These are phyloP conservation scores for Passer domesticus DNA, from an alignment of 2,113 vertebrate species.

Conservation along the genomic window DNA sequence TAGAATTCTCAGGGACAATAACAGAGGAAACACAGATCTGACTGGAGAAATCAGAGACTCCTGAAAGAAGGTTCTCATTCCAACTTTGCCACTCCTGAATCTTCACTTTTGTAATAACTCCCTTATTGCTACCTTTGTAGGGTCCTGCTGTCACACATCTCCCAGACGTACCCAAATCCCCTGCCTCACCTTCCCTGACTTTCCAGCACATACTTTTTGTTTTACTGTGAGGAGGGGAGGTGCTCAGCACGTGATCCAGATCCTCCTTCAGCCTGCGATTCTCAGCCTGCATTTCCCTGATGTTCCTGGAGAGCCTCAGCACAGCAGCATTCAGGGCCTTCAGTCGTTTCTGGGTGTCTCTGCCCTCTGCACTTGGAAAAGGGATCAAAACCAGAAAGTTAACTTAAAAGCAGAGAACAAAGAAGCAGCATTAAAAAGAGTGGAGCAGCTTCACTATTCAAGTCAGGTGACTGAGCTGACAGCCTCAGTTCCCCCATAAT, in stretches of 20 bases:
- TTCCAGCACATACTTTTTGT: slow-evolving; percentile 72
- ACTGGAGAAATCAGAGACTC: not conserved
- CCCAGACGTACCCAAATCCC: not conserved
- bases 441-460: not conserved
- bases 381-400: not conserved
- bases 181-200: accelerated
- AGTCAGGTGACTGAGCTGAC: not conserved
- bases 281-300: slow-evolving; percentile 86
- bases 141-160: not conserved
- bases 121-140: not conserved
- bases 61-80: not conserved
- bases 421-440: not conserved
- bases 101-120: not conserved
- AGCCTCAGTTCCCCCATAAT: not conserved
- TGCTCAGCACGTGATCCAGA: slow-evolving; percentile 73
- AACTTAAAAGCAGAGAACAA: slow-evolving; percentile 7
- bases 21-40: not conserved
- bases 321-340: slow-evolving; percentile 80
- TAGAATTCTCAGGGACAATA: not conserved
- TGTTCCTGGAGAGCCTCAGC: slow-evolving; percentile 79
- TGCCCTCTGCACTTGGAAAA: slow-evolving; percentile 73
- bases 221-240: slow-evolving; percentile 62
- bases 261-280: slow-evolving; percentile 83
- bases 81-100: not conserved
- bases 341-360: slow-evolving; percentile 76